Percentiles rank a stretch among this genome's conserved stretches.
phyloP scores from a whole-genome alignment of 1,140 invertebrate genomes.

The Zaprionus kolodkinae region DNA sequence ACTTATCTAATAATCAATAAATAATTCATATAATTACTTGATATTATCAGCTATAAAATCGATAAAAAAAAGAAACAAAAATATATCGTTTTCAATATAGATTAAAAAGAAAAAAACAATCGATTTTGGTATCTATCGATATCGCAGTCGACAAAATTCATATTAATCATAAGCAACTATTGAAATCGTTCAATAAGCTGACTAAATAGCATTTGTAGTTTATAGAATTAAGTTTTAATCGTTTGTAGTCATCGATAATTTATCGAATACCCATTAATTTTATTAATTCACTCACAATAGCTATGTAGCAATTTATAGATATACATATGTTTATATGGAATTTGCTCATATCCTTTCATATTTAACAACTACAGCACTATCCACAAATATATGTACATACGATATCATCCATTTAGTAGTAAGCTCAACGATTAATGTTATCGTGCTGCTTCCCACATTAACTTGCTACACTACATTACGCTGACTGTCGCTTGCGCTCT shows the following conservation, averaged over 20 bases:
- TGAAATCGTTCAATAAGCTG: background rate
- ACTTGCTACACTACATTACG: conserved; percentile 1
- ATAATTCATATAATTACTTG: too few relatives aligned
- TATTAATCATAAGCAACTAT: too few relatives aligned
- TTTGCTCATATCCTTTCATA: background rate
- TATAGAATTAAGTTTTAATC: background rate
- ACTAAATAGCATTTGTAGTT: background rate
- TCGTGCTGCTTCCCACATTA: background rate
- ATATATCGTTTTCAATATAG: too few relatives aligned
- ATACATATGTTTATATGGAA: background rate
- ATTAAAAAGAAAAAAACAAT: background rate
- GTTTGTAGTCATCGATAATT: conserved; percentile 28
- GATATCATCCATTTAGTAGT: background rate
- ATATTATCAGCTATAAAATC: background rate
- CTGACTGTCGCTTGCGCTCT: background rate
- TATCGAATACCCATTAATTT: background rate
- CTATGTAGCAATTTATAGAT: too few relatives aligned
- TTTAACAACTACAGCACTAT: conserved; percentile 27
- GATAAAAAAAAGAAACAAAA: too few relatives aligned
- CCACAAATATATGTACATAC: background rate
- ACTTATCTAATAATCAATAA: too few relatives aligned
- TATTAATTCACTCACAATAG: background rate
- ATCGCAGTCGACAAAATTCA: too few relatives aligned
- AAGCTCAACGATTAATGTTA: conserved; percentile 50
- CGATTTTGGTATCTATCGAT: background rate